Evolutionary conservation across 1,140 invertebrate genomes (phyloP), one percentile per base, ranked within the genome.

Genomic region (Eubasilissa regina): DNA sequence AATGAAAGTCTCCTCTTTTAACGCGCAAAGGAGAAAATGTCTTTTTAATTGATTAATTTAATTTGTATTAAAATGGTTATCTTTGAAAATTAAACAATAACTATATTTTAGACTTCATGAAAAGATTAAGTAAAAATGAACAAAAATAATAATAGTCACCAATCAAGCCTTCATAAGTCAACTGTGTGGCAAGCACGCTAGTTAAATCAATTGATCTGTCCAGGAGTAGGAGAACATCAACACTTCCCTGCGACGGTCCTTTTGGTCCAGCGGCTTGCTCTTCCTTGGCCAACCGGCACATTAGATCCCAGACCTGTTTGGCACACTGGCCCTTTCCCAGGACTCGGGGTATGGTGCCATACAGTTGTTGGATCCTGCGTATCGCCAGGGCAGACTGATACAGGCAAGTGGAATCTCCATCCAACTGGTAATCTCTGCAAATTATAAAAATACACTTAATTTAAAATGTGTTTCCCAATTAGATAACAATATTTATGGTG

Each of bases 81-180:
- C n/a, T n/a, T n/a, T n/a, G n/a, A n/a, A n/a, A n/a, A n/a, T n/a
- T n/a, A n/a, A n/a, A n/a, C n/a, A n/a, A n/a, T n/a, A n/a, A n/a
- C n/a, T n/a, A n/a, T n/a, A n/a, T n/a, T n/a, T n/a, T n/a, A n/a
- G n/a, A n/a, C n/a, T n/a, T n/a, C n/a, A n/a, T n/a, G n/a, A 35
- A 35, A 6, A 35, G 6, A 35, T 3, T 35, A 35, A 35, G 25
- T 35, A 35, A 35, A 35, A 35, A 35, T 35, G 25, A 35, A 35
- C 1, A 35, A 35, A 35, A 35, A 35, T 35, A 6, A 35, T 35
- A 35, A 6, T 6, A 35, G 25, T 35, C 95, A 90, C 98, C 98
- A 83, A 99, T 97, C 11, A 99, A 89, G 15, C 98, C 98, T 89
- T 99, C 98, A 86, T 99, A 99, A 0, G 98, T 99, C 15, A 99